Evolutionary conservation across 2,113 vertebrate genomes (phyloP).

Genomic region (Salminus brasiliensis): DNA sequence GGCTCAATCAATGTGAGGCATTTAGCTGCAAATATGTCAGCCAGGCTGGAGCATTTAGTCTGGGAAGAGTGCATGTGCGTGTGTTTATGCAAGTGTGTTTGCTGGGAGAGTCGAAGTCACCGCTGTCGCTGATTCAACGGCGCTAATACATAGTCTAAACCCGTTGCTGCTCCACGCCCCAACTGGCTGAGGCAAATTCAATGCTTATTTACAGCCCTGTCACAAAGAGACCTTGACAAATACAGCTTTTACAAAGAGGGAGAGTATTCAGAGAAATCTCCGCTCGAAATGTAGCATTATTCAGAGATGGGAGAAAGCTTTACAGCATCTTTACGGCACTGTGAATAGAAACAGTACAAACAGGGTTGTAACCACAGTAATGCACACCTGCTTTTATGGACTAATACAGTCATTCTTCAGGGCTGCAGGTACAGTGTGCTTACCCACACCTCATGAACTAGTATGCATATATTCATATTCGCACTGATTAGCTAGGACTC

Average conservation of each 20-base stretch:
- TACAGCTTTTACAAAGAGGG: background rate
- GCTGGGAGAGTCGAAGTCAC: background rate
- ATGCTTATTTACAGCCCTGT: constrained; percentile 5
- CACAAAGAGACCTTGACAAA: constrained; percentile 24
- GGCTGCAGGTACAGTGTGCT: too few relatives aligned
- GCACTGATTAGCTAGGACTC: too few relatives aligned
- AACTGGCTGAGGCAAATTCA: constrained; percentile 9
- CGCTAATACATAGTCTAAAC: background rate
- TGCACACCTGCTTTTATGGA: background rate
- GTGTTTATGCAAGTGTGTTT: constrained; percentile 22
- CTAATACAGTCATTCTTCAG: background rate
- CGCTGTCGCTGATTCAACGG: constrained; percentile 12
- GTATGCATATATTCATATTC: background rate
- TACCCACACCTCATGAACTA: background rate
- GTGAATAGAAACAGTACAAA: background rate
- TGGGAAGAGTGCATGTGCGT: constrained; percentile 4
- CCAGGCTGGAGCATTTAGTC: constrained; percentile 3
- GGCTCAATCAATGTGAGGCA: constrained; percentile 48
- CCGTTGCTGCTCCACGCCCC: background rate
- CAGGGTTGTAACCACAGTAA: background rate
- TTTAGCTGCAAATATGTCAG: constrained; percentile 47
- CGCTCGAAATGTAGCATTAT: background rate
- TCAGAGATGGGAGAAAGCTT: background rate
- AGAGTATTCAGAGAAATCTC: background rate
- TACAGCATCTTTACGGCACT: background rate